Evolutionary conservation across 2,113 vertebrate genomes (phyloP).

Genomic region (Protobothrops flavoviridis): DNA sequence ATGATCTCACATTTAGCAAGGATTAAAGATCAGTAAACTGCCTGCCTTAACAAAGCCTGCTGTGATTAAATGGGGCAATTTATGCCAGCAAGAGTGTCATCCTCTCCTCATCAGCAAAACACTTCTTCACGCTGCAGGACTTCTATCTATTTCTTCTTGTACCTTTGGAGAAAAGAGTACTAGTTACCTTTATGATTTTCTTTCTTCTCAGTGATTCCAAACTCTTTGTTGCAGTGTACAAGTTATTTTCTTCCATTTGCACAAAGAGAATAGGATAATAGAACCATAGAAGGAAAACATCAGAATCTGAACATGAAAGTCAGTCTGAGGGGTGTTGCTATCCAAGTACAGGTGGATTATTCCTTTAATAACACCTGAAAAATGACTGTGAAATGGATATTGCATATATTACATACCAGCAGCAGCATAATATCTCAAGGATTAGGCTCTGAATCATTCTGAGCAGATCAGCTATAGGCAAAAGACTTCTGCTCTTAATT

Average conservation of each 20-base stretch:
- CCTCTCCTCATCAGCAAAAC: slow-evolving; percentile 40
- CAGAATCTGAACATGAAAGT: not conserved
- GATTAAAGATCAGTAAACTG: slow-evolving; percentile 42
- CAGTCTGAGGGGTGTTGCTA: not conserved
- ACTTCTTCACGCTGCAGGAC: slow-evolving; percentile 1
- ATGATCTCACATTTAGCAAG: slow-evolving; percentile 41
- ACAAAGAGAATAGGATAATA: slow-evolving; percentile 6
- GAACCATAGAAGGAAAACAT: not conserved
- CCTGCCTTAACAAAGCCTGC: slow-evolving; percentile 39
- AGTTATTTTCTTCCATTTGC: not conserved
- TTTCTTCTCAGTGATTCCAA: not conserved
- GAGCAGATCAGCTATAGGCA: no score
- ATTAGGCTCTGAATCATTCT: no score
- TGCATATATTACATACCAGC: not conserved
- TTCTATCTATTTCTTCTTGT: slow-evolving; percentile 31
- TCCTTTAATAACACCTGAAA: not conserved
- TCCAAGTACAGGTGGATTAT: not conserved
- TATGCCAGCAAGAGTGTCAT: slow-evolving; percentile 45
- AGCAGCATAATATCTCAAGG: no score
- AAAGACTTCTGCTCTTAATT: no score
- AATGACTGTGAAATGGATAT: not conserved
- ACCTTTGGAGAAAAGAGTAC: slow-evolving; percentile 10
- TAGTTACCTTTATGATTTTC: not conserved
- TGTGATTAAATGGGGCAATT: slow-evolving; percentile 54
- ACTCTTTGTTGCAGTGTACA: not conserved